Base-by-base conservation (phyloP, 2,797 vertebrate species). In the Cossypha heuglini region DNA sequence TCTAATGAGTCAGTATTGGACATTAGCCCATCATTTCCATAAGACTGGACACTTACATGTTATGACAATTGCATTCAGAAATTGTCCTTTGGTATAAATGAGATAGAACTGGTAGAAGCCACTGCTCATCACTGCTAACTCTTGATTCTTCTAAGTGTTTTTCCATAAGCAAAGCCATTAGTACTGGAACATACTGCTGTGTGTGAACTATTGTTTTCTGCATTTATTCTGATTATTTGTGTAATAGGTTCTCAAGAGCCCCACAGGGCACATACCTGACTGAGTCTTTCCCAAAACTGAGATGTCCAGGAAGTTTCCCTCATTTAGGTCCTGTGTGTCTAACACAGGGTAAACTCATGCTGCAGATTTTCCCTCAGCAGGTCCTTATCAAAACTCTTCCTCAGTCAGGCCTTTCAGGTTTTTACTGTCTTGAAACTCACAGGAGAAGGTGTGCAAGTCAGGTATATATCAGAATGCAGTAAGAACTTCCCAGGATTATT, bases 251-350 rank as follows among this genome's bases (percentile, higher is more conserved):
- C 11, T 40, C 1, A 2, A 90, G 61, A 67, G 5, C 15, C 11
- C 10, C 7, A 18, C 8, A 59, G 24, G 10, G 1, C 42, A 63
- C 0, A 0, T 2, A 24, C 5, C 28, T 66, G 24, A 13, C 15
- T 28, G 68, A 67, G 6, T 11, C 8, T 75, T 84, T 80, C 15
- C 35, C 16, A 35, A 51, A 54, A 26, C 11, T 49, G 29, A 35
- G 22, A 8, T 2, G 5, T 49, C 46, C 48, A 42, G 35, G 42
- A 82, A 73, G 10, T 20, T 86, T 81, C 58, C 24, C 10, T 80
- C 28, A 3, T 63, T 89, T 66, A 35, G 1, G 29, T 43, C 9
- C 5, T 1, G 0, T 49, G 14, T 40, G 12, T 49, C 8, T 62
- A 72, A 49, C 6, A 24, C 6, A 55, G 5, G 10, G 2, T 6